Base-by-base conservation (phyloP, 2,113 vertebrate species). In the Anhinga rufa region DNA sequence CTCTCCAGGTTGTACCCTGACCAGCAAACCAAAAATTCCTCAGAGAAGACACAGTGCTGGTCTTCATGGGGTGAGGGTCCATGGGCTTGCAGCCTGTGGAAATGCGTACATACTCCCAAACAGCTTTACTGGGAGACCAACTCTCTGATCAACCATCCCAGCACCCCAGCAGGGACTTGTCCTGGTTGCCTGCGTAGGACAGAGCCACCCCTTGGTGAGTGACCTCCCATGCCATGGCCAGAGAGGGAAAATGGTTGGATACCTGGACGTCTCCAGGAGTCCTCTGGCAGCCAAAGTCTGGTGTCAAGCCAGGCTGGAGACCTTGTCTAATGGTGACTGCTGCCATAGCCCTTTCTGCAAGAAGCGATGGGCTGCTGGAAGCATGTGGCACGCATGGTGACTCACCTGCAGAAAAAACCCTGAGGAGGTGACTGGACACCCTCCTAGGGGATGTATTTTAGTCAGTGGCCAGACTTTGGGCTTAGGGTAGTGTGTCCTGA, bases 371-470 rank as follows among this genome's bases (percentile, higher is more conserved):
- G 74, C 16, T 81, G 55, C 61, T 94, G 85, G 38, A 64, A 79
- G 54, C 61, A 60, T 7, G 0, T n/a, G 60, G 62, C 58, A 14
- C 0, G 1, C 34, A 10, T 0, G 3, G 81, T 91, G 84, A 93
- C 51, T 89, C 74, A 60, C 10, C 57, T 90, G 15, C 74, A 70
- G 80, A 81, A 88, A 74, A 17, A 8, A 2, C 34, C 6, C 40
- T 71, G 51, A 49, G 32, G 10, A 66, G 32, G 48, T 58, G 36
- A 64, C 82, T 49, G 34, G n/a, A 76, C 65, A 26, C 52, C 22
- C 12, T 62, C 60, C 42, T n/a, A 29, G 29, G 75, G 52, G 21
- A 69, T 31, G 9, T 26, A 15, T 49, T 69, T 85, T 19, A 75
- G 81, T 58, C 74, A 87, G 84, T 91, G 14, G 29, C 15, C 17